Percentiles rank a stretch among this genome's conserved stretches.
Evolutionary conservation across 1,140 invertebrate genomes (phyloP).

Genomic region (Ctenoplectra terminalis): DNA sequence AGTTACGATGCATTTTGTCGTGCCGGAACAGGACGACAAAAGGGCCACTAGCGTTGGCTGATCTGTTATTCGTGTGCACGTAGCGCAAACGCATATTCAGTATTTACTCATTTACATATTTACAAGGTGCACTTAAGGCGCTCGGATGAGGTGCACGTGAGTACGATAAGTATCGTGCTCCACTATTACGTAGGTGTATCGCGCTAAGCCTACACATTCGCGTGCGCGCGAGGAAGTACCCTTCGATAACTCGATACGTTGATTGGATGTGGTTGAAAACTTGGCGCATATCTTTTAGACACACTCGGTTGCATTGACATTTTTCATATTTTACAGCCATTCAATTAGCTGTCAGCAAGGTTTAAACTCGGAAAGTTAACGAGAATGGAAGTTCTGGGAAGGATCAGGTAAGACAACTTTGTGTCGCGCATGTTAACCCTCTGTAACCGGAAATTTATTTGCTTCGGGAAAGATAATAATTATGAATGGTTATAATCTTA

Average conservation of each 20-base stretch:
- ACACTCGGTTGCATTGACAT: background rate
- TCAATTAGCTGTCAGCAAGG: background rate
- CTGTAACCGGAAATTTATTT: too few relatives aligned
- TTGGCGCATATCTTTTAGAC: background rate
- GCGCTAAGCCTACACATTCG: background rate
- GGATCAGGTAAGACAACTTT: too few relatives aligned
- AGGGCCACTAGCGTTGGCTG: constrained; percentile 20
- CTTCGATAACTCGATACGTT: constrained; percentile 25
- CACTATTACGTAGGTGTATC: constrained; percentile 45
- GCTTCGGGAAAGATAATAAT: too few relatives aligned
- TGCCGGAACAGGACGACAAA: constrained; percentile 42
- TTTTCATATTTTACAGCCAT: background rate
- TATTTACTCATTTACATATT: constrained; percentile 53
- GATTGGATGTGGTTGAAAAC: constrained; percentile 5
- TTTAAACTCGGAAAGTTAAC: background rate
- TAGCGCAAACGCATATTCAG: constrained; percentile 10
- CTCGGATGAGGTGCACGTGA: constrained; percentile 41
- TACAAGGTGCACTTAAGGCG: constrained; percentile 47
- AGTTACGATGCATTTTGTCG: constrained; percentile 46
- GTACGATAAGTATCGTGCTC: constrained; percentile 37
- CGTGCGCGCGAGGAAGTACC: background rate
- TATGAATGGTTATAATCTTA: too few relatives aligned
- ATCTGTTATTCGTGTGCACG: constrained; percentile 29
- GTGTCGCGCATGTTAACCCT: too few relatives aligned
- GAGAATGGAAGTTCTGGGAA: too few relatives aligned